Evolutionary conservation across 1,140 invertebrate species (phyloP).

Genomic region (Ridgeia piscesae): DNA sequence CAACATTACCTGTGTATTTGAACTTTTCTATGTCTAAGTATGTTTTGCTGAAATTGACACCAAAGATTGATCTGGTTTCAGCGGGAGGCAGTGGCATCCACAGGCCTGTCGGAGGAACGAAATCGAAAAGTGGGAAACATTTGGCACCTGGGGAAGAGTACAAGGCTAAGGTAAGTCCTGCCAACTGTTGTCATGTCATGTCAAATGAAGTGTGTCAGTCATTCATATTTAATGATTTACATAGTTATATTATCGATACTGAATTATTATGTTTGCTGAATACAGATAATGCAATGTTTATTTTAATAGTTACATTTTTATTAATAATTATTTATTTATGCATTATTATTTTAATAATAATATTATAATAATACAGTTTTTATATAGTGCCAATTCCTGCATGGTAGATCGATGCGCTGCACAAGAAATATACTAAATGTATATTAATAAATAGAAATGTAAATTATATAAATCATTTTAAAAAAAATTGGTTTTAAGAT

Average conservation of each 20-base stretch:
- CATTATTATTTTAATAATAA: too few species aligned
- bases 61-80: neutral
- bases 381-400: too few species aligned
- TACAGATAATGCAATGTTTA: too few species aligned
- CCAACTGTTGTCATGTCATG: neutral
- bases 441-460: too few species aligned
- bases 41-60: neutral
- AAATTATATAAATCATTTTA: too few species aligned
- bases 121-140: neutral
- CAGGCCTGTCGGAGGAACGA: neutral
- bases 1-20: neutral
- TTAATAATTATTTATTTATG: too few species aligned
- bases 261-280: too few species aligned
- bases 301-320: too few species aligned
- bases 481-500: too few species aligned
- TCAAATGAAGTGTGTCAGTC: neutral
- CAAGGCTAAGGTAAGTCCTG: neutral
- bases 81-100: constrained; percentile 8
- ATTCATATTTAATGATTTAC: neutral
- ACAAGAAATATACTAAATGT: too few species aligned
- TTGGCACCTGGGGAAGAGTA: neutral
- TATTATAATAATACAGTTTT: too few species aligned
- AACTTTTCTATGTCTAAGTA: neutral
- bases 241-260: neutral
- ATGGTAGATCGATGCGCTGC: too few species aligned